Base-by-base conservation (phyloP, 2,113 vertebrate species). In the Tyrannus savana region DNA sequence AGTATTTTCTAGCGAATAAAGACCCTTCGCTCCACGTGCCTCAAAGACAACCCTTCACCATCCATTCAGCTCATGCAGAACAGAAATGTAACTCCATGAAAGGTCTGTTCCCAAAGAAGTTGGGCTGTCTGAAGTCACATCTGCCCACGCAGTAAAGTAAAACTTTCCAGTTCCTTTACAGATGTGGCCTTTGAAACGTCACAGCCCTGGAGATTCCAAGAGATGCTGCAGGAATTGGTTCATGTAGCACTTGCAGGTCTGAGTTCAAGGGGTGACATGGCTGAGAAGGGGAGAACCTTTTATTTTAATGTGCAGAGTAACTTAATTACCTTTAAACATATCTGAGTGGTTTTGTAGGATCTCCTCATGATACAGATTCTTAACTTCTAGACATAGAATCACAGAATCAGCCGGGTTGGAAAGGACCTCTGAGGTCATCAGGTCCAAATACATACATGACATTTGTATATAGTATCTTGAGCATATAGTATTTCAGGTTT, bases 1-100 rank as follows among this genome's bases (percentile, higher is more conserved):
- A 75, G 30, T 35, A 55, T 90, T 81, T 96, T 71, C 72, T 44
- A 72, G 30, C 59, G 86, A 86, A 90, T 95, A 71, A 92, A 90
- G 90, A 19, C 33, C 63, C 59, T 63, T 84, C 1, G 1, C 33
- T 89, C 64, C 68, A 50, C 22, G 30, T 93, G 33, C 27, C 68
- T 95, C 68, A 42, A 27, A 69, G 71, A 79, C 49, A 63, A 80
- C 77, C 73, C 50, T 83, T 76, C 39, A 49, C 16, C 52, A 66
- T 19, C 16, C 62, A 28, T 19, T 42, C 8, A 83, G 33, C 27
- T 79, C 63, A 14, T 11, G 39, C 9, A 52, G 55, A 92, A 92
- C 73, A 62, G 69, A 86, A 71, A 55, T 31, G 10, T 18, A 67
- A 56, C 55, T 88, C 72, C 35, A 23, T 66, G 68, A 72, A 81